A percentile compares a stretch with the other conserved stretches of the same genome.
phyloP scores from a whole-genome alignment of 2,797 vertebrate genomes.

The Catamblyrhynchus diadema region DNA sequence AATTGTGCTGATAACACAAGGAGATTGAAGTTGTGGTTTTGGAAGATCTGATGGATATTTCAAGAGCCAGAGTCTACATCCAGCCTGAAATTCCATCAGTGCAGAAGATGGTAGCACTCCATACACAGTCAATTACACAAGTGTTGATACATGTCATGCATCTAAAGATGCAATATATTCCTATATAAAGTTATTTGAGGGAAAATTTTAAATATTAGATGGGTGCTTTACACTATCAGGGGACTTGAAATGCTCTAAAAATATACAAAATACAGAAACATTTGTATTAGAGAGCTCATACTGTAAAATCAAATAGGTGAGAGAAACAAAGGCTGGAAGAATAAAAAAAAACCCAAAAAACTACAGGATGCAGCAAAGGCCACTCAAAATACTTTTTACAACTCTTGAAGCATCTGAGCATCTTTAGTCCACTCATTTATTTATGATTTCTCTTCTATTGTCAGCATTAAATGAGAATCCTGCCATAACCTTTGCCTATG shows the following conservation, averaged over 20 bases:
- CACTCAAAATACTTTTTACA: not conserved
- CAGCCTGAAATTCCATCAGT: not conserved
- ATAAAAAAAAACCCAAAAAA: not conserved
- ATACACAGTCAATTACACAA: accelerated
- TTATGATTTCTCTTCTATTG: not conserved
- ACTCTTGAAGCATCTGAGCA: not conserved
- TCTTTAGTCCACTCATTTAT: not conserved
- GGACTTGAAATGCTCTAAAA: not conserved
- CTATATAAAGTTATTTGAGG: not conserved
- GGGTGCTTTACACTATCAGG: not conserved
- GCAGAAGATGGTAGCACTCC: too few species aligned
- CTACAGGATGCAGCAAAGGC: not conserved
- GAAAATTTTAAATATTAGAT: not conserved
- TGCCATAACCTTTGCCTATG: not conserved
- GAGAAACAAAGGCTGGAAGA: not conserved
- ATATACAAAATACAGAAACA: not conserved
- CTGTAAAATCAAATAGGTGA: not conserved
- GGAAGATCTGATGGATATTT: not conserved
- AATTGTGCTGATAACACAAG: not conserved
- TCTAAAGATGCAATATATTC: not conserved
- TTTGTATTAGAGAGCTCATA: not conserved
- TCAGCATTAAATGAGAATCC: not conserved
- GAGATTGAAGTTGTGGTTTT: not conserved
- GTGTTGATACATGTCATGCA: not conserved
- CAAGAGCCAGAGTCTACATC: not conserved